Evolutionary conservation across 2,113 vertebrate genomes (phyloP).

Genomic region (Rhipidura dahli): DNA sequence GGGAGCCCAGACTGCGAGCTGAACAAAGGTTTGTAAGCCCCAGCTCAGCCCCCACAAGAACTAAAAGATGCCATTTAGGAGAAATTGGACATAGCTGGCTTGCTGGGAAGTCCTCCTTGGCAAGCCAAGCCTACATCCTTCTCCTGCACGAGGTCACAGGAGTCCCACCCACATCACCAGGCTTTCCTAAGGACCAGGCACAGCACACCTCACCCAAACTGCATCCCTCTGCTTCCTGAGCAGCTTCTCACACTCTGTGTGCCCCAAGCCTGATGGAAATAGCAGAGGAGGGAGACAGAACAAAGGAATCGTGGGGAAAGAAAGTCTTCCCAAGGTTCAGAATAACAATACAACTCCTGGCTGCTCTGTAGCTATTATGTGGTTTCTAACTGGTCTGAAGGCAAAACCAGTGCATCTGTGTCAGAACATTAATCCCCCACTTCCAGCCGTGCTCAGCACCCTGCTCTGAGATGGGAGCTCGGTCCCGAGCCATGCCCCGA

Average conservation of each 20-base stretch:
- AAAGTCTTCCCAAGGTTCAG: neutral
- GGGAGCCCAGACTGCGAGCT: neutral
- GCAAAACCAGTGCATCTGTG: neutral
- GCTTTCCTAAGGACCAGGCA: neutral
- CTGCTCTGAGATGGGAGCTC: rapidly evolving
- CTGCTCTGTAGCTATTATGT: neutral
- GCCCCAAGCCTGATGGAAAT: neutral
- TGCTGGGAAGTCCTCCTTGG: neutral
- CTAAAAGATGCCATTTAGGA: neutral
- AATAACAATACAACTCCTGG: neutral
- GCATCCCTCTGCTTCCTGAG: neutral
- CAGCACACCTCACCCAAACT: neutral
- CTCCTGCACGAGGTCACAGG: neutral
- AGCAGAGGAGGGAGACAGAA: neutral
- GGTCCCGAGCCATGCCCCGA: rapidly evolving
- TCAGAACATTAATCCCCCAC: rapidly evolving
- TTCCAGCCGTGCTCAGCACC: neutral
- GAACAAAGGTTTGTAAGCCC: neutral
- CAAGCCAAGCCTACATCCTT: neutral
- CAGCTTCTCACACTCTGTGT: neutral
- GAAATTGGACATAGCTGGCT: neutral
- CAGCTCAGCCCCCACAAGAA: neutral
- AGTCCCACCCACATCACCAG: neutral
- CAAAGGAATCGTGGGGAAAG: rapidly evolving
- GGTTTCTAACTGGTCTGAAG: neutral